phyloP scores from a whole-genome alignment of 2,113 vertebrate species.

The Sprattus sprattus region DNA sequence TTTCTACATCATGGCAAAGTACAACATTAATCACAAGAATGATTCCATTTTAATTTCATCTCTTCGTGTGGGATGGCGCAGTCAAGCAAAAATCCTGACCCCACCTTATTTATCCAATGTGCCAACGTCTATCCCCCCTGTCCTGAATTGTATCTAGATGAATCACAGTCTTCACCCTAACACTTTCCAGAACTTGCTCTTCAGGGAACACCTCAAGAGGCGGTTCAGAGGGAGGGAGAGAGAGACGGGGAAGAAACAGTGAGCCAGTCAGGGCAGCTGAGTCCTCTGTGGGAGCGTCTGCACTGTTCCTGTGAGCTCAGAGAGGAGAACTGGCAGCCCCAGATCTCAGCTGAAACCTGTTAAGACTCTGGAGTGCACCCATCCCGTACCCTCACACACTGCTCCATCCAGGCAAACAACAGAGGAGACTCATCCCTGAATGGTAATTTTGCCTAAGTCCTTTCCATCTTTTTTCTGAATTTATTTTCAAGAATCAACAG shows the following conservation, averaged over 20 bases:
- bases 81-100: conserved; percentile 9
- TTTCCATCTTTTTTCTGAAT: not conserved
- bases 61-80: not conserved
- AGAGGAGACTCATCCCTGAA: not conserved
- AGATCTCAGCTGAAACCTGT: conserved; percentile 64
- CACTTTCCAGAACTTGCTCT: conserved; percentile 50
- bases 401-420: conserved; percentile 28
- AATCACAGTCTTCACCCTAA: conserved; percentile 53
- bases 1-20: not conserved
- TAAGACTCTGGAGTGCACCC: conserved; percentile 55
- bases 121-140: conserved; percentile 1
- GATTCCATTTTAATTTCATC: not conserved
- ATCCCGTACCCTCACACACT: conserved; percentile 44
- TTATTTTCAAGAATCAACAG: not conserved
- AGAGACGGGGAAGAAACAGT: conserved; percentile 25
- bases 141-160: conserved; percentile 31
- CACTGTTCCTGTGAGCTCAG: conserved; percentile 39
- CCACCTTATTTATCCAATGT: conserved; percentile 18
- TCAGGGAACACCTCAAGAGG: conserved; percentile 61
- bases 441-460: not conserved
- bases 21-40: not conserved
- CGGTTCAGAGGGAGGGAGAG: conserved; percentile 50
- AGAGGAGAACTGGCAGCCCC: conserved; percentile 43
- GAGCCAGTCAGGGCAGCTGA: conserved; percentile 3
- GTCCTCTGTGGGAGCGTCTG: conserved; percentile 43